Conservation (phyloP, 2,888 invertebrate species). For the Hemithea aestivaria region DNA sequence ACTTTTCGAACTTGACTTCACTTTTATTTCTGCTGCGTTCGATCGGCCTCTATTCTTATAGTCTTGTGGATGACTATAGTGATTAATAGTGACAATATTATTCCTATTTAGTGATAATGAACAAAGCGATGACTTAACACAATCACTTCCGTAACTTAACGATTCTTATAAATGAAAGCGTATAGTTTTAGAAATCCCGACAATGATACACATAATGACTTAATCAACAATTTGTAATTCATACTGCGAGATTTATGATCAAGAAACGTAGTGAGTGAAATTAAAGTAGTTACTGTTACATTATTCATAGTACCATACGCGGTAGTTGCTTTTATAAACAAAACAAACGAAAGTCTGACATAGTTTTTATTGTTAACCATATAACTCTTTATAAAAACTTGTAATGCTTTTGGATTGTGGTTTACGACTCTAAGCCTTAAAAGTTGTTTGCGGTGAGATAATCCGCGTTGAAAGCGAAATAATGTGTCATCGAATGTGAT, state of each 20-base stretch:
- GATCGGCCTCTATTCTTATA: too few relatives aligned
- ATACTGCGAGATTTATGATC: not conserved
- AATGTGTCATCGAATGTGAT: not conserved
- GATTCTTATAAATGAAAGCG: too few relatives aligned
- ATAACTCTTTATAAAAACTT: slow-evolving; percentile 2
- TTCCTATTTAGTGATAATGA: too few relatives aligned
- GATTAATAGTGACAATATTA: too few relatives aligned
- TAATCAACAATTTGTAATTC: slow-evolving; percentile 2
- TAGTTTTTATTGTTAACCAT: slow-evolving; percentile 8
- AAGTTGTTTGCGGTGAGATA: slow-evolving; percentile 27
- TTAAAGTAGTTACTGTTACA: slow-evolving; percentile 6
- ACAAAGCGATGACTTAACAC: too few relatives aligned
- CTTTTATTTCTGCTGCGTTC: too few relatives aligned
- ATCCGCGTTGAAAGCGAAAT: slow-evolving; percentile 30
- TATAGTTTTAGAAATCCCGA: too few relatives aligned
- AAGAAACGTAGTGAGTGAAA: slow-evolving; percentile 10
- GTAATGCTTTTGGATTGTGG: slow-evolving; percentile 13
- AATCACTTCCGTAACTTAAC: too few relatives aligned
- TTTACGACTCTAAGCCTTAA: slow-evolving; percentile 26
- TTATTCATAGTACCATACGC: slow-evolving; percentile 11
- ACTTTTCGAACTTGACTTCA: too few relatives aligned
- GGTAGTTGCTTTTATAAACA: slow-evolving; percentile 10
- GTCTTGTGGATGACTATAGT: too few relatives aligned
- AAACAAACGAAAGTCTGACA: slow-evolving; percentile 13
- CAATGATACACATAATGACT: not conserved